Conservation (phyloP, 1,140 invertebrate species). For the Lepidurus arcticus region DNA sequence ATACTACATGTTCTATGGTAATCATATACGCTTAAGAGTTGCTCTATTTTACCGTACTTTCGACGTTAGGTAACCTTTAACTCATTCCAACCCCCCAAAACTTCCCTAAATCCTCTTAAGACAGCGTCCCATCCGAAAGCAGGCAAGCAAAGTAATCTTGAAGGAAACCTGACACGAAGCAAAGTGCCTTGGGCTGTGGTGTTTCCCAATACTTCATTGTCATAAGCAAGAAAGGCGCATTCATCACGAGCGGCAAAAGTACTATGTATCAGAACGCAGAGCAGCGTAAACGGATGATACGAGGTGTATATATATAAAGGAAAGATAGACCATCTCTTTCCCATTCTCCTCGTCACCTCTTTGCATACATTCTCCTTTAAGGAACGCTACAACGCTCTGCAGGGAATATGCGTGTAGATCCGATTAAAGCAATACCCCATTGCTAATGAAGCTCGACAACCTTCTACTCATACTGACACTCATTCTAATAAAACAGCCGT, state of each 20-base stretch:
- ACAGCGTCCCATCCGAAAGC: background rate
- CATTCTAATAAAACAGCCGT: slow-evolving; percentile 37
- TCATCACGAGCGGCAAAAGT: slow-evolving; percentile 19
- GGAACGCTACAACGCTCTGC: too few relatives aligned
- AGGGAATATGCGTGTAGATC: too few relatives aligned
- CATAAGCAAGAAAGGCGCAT: slow-evolving; percentile 36
- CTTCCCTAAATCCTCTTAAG: background rate
- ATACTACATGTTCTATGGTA: too few relatives aligned
- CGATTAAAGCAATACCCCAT: background rate
- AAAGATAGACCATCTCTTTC: background rate
- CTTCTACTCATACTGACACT: background rate
- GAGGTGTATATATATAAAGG: background rate
- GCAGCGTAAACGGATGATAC: background rate
- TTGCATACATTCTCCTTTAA: slow-evolving; percentile 40
- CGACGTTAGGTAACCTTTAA: too few relatives aligned
- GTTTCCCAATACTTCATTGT: slow-evolving; percentile 43
- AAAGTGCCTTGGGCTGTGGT: slow-evolving; percentile 47
- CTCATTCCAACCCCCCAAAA: too few relatives aligned
- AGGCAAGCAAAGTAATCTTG: background rate
- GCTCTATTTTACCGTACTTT: too few relatives aligned
- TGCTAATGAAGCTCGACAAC: slow-evolving; percentile 7
- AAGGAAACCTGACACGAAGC: slow-evolving; percentile 44
- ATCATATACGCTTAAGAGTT: too few relatives aligned
- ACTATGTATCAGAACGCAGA: slow-evolving; percentile 1
- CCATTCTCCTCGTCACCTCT: slow-evolving; percentile 41